phyloP scores from a whole-genome alignment of 2,888 invertebrate genomes.

The Cyclophora albipunctata region DNA sequence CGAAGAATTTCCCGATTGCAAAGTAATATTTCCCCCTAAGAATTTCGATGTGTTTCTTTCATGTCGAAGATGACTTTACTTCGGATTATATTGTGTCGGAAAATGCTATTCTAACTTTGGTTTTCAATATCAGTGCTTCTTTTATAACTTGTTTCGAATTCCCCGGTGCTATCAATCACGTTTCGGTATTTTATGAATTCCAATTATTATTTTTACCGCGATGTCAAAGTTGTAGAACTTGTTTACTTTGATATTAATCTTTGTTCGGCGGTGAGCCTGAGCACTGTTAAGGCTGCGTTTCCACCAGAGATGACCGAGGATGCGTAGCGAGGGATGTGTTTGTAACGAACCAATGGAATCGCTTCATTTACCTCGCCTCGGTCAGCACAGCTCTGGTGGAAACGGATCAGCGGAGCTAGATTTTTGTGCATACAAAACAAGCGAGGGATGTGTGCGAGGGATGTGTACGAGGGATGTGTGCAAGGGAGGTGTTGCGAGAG shows the following conservation, averaged over 20 bases:
- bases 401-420: no score
- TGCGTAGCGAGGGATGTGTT: no score
- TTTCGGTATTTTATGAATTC: slow-evolving; percentile 15
- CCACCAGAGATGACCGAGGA: no score
- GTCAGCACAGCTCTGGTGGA: no score
- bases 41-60: slow-evolving; percentile 73
- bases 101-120: slow-evolving; percentile 51
- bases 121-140: slow-evolving; percentile 42
- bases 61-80: slow-evolving; percentile 69
- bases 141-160: slow-evolving; percentile 28
- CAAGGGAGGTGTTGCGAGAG: no score
- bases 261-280: neutral
- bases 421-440: no score
- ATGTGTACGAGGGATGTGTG: no score
- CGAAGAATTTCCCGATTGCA: slow-evolving; percentile 71
- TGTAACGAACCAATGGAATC: no score
- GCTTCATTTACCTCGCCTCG: no score
- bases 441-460: no score
- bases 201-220: neutral
- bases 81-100: slow-evolving; percentile 59
- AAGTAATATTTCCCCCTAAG: slow-evolving; percentile 75
- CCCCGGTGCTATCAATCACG: slow-evolving; percentile 27
- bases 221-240: neutral
- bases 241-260: slow-evolving; percentile 1
- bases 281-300: neutral